phyloP scores from a whole-genome alignment of 2,113 vertebrate genomes.

The Alethe diademata region DNA sequence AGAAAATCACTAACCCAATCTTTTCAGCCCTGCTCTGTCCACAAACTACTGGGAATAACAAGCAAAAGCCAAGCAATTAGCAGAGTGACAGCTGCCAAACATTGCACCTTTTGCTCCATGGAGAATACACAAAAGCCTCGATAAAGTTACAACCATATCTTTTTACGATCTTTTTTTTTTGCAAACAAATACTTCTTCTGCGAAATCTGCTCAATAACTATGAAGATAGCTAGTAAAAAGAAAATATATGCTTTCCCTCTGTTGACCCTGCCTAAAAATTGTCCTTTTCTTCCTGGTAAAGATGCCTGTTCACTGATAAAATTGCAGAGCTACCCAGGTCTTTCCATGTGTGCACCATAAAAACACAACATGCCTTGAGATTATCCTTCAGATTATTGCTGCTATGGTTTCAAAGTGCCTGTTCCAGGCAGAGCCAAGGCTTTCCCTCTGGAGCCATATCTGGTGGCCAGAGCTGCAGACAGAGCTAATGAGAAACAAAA shows the following conservation, averaged over 20 bases:
- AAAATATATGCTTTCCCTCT: background rate
- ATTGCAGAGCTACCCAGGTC: background rate
- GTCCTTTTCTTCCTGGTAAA: background rate
- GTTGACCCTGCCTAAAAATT: background rate
- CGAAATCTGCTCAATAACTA: background rate
- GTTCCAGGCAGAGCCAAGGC: background rate
- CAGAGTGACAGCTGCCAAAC: background rate
- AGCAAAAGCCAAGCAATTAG: background rate
- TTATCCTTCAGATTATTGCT: background rate
- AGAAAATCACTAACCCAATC: background rate
- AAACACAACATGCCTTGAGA: background rate
- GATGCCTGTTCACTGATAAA: background rate
- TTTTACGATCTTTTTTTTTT: background rate
- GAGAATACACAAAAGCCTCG: background rate
- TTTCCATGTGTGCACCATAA: background rate
- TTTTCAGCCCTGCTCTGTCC: background rate
- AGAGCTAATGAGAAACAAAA: slow-evolving; percentile 26
- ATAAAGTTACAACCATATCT: background rate
- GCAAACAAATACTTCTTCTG: background rate
- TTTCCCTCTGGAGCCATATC: background rate
- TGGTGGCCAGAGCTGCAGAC: background rate
- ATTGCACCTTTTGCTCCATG: background rate
- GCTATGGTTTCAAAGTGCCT: background rate
- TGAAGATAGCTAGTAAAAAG: background rate
- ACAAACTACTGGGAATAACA: background rate